phyloP scores from a whole-genome alignment of 2,797 vertebrate genomes.

The Aplochiton taeniatus region DNA sequence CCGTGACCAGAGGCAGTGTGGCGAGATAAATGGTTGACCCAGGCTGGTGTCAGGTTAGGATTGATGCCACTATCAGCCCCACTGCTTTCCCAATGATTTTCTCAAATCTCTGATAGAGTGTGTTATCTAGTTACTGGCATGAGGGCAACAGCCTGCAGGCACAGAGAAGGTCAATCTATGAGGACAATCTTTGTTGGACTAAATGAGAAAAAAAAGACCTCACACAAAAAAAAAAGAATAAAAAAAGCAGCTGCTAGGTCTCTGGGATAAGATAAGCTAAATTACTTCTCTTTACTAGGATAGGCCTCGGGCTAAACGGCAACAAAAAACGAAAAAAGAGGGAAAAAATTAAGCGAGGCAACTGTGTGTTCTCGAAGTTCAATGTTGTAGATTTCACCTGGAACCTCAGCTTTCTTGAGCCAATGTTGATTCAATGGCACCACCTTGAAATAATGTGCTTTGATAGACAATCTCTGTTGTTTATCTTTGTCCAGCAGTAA shows the following conservation, averaged over 20 bases:
- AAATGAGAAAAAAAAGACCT: slow-evolving; percentile 95
- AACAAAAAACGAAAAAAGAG: slow-evolving; percentile 40
- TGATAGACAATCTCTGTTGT: slow-evolving; percentile 24
- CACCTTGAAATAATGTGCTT: slow-evolving; percentile 30
- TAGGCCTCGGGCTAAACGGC: slow-evolving; percentile 69
- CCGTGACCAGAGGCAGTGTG: slow-evolving; percentile 93
- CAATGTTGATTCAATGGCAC: slow-evolving; percentile 57
- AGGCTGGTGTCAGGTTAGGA: slow-evolving; percentile 94
- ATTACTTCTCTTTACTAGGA: slow-evolving; percentile 81
- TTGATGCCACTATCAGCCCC: slow-evolving; percentile 99
- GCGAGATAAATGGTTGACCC: slow-evolving; percentile 99
- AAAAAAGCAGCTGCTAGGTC: slow-evolving; percentile 82
- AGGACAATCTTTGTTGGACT: slow-evolving; percentile 94
- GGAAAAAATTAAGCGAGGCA: slow-evolving; percentile 70
- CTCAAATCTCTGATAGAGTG: slow-evolving; percentile 99
- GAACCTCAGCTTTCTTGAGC: slow-evolving; percentile 61
- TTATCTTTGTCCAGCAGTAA: slow-evolving; percentile 56
- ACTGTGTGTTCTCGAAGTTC: slow-evolving; percentile 68
- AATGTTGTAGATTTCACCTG: slow-evolving; percentile 68
- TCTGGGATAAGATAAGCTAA: slow-evolving; percentile 81
- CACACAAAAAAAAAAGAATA: slow-evolving; percentile 78
- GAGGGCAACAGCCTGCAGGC: slow-evolving; percentile 93
- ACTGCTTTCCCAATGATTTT: slow-evolving; percentile 99
- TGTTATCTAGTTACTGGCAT: slow-evolving; percentile 99
- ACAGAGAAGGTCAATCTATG: slow-evolving; percentile 92